A percentile compares a stretch with the other conserved stretches of the same genome.
These are phyloP conservation scores for Lasioglossum vierecki DNA, from an alignment of 2,888 invertebrate genomes.

Conservation along the genomic window DNA sequence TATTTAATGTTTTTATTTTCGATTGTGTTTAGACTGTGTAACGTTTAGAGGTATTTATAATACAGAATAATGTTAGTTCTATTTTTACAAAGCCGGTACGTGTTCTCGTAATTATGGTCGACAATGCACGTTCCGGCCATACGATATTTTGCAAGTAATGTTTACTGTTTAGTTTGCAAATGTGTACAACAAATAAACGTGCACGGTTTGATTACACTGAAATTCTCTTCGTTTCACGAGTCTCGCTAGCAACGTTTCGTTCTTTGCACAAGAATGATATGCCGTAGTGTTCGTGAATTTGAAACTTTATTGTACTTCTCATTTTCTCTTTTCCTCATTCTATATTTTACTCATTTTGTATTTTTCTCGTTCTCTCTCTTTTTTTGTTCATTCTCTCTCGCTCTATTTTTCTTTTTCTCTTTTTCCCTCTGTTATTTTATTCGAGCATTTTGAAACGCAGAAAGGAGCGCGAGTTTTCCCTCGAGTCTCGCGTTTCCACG, in stretches of 20 bases:
- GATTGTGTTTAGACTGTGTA: too few relatives aligned
- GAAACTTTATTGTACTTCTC: not conserved
- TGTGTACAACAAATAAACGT: not conserved
- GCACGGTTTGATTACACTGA: not conserved
- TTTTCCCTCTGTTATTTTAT: not conserved
- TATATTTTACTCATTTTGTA: not conserved
- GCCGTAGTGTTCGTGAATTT: not conserved
- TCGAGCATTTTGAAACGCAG: not conserved
- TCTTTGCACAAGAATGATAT: not conserved
- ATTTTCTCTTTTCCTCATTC: not conserved
- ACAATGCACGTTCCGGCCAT: not conserved
- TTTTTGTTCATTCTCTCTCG: too few relatives aligned
- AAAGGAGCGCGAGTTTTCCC: not conserved
- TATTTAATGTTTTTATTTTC: not conserved
- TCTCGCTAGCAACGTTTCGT: not conserved
- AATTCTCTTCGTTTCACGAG: not conserved
- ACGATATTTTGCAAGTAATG: not conserved
- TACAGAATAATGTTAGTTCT: not conserved
- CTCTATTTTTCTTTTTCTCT: too few relatives aligned
- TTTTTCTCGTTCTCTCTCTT: too few relatives aligned
- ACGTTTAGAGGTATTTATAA: not conserved
- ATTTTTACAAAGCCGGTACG: not conserved
- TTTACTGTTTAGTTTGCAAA: not conserved
- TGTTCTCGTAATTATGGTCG: not conserved
- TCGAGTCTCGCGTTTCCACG: not conserved